A percentile compares a stretch with the other conserved stretches of the same genome.
These are phyloP conservation scores for Cacatua alba DNA, from an alignment of 2,113 vertebrate species.

Conservation along the genomic window DNA sequence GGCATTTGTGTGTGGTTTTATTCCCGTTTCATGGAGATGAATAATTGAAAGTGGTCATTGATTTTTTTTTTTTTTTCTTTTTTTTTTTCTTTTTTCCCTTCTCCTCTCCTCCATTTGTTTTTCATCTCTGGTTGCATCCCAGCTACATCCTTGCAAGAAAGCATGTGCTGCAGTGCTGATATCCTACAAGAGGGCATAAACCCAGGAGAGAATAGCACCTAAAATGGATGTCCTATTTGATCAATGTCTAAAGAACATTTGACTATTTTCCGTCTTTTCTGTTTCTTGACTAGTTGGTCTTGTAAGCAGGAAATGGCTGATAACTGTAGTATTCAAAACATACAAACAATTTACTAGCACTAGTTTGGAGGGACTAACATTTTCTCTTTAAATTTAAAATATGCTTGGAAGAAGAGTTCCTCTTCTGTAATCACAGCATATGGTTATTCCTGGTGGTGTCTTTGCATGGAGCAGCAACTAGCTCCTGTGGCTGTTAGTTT, in stretches of 20 bases:
- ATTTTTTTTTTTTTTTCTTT: background rate
- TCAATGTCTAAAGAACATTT: background rate
- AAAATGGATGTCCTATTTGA: background rate
- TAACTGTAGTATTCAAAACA: background rate
- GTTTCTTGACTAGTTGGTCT: background rate
- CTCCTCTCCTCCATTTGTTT: background rate
- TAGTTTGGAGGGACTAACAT: background rate
- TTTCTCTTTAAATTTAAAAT: background rate
- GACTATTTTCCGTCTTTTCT: background rate
- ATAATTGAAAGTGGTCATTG: constrained; percentile 59
- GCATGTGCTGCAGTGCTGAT: background rate
- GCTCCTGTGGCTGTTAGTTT: background rate
- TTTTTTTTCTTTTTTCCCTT: background rate
- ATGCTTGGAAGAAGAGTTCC: background rate
- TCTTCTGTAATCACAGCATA: background rate
- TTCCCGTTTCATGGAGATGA: constrained; percentile 33
- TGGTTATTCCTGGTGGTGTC: background rate
- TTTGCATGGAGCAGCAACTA: background rate
- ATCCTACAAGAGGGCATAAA: background rate
- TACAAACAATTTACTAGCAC: background rate
- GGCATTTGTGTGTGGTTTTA: constrained; percentile 29
- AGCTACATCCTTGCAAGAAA: background rate
- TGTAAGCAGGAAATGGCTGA: background rate
- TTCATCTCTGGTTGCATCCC: constrained; percentile 20
- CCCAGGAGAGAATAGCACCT: background rate